Percentiles rank a stretch among this genome's conserved stretches.
These are phyloP conservation scores for Sylvilagus floridanus DNA, from an alignment of 2,797 vertebrate species.

Conservation along the genomic window DNA sequence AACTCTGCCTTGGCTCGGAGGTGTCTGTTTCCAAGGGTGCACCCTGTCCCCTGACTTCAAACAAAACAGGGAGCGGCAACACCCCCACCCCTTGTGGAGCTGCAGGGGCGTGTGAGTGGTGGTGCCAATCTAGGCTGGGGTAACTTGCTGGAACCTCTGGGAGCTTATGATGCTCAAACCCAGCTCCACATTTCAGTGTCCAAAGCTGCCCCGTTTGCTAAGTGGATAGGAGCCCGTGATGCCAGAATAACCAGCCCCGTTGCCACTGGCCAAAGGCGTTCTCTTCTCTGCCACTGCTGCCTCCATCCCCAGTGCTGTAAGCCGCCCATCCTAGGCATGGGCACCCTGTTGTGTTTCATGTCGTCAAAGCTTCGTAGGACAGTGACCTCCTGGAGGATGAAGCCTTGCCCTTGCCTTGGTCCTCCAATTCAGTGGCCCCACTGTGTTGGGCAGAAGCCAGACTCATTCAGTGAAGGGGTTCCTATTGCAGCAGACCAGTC, in stretches of 20 bases:
- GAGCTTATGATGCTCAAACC: slow-evolving; percentile 4
- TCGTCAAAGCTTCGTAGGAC: neutral
- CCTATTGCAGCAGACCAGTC: neutral
- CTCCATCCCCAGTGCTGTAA: neutral
- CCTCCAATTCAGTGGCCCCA: neutral
- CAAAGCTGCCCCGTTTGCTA: slow-evolving; percentile 23
- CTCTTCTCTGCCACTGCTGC: neutral
- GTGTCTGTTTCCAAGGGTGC: neutral
- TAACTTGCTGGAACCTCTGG: neutral
- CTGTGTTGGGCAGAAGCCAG: neutral
- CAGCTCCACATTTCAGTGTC: neutral
- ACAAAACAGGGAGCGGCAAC: neutral
- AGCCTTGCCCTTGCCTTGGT: neutral
- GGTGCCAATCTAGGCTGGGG: neutral
- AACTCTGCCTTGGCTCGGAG: neutral
- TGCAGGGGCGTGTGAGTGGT: neutral
- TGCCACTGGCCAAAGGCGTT: neutral
- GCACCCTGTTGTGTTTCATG: neutral
- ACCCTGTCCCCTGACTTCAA: neutral
- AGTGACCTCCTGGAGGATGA: neutral
- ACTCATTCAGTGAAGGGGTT: neutral
- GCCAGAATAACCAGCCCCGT: neutral
- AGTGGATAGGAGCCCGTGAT: neutral
- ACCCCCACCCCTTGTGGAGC: neutral
- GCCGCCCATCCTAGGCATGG: neutral